Percentiles rank a stretch among this genome's conserved stretches.
phyloP scores from a whole-genome alignment of 2,888 invertebrate genomes.

The Calliphora vomitoria region DNA sequence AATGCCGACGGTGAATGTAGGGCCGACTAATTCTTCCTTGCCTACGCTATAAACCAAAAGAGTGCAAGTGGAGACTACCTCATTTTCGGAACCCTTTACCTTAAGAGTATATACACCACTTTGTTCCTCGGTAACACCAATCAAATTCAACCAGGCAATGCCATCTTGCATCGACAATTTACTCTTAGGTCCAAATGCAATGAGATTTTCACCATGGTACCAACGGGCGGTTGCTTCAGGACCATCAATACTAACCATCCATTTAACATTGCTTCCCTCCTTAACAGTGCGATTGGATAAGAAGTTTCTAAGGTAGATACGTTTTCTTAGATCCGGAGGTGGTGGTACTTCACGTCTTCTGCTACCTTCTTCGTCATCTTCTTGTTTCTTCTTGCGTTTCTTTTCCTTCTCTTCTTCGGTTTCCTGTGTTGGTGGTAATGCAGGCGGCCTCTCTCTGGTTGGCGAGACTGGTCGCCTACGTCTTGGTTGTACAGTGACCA shows the following conservation, averaged over 20 bases:
- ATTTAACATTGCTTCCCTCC: constrained; percentile 90
- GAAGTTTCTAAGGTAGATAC: constrained; percentile 88
- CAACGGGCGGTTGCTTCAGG: constrained; percentile 90
- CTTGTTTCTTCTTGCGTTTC: constrained; percentile 80
- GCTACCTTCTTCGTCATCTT: constrained; percentile 78
- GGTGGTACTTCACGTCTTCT: constrained; percentile 81
- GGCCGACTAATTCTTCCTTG: constrained; percentile 87
- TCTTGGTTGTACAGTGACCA: constrained; percentile 88
- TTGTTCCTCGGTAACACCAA: constrained; percentile 88
- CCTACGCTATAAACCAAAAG: constrained; percentile 84
- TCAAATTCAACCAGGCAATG: constrained; percentile 90
- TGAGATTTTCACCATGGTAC: constrained; percentile 88
- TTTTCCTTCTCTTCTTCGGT: constrained; percentile 78
- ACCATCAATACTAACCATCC: constrained; percentile 92
- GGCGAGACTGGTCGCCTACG: constrained; percentile 80
- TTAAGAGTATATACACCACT: constrained; percentile 92
- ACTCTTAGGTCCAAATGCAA: constrained; percentile 87
- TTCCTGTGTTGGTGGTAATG: constrained; percentile 77
- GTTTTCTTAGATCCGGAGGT: constrained; percentile 85
- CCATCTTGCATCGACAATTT: constrained; percentile 88
- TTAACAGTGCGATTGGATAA: constrained; percentile 91
- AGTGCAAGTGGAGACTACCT: constrained; percentile 88
- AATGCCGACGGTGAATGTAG: constrained; percentile 91
- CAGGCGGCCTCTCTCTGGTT: constrained; percentile 78
- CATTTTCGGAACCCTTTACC: constrained; percentile 90